phyloP scores from a whole-genome alignment of 2,888 invertebrate genomes.

The Temnothorax unifasciatus region DNA sequence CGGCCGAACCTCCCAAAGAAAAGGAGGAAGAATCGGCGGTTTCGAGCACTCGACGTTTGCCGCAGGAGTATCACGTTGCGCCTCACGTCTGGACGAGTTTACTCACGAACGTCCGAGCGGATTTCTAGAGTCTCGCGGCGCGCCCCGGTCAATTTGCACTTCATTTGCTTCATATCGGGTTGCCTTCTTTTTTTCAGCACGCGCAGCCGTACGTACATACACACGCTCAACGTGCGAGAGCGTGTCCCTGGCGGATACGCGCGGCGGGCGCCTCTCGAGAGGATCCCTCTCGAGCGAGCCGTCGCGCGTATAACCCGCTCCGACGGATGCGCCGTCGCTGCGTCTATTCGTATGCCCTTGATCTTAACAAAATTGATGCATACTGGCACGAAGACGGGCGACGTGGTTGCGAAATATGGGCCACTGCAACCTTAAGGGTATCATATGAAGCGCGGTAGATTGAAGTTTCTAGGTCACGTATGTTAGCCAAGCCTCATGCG shows the following conservation, averaged over 20 bases:
- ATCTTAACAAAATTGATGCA: constrained; percentile 35
- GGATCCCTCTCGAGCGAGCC: constrained; percentile 32
- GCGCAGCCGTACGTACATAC: constrained; percentile 72
- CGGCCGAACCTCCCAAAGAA: constrained; percentile 15
- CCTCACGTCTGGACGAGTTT: constrained; percentile 82
- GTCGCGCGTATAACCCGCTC: constrained; percentile 44
- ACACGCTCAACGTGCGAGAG: constrained; percentile 44
- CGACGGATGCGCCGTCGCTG: constrained; percentile 44
- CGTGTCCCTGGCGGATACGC: not conserved
- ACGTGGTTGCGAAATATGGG: constrained; percentile 35
- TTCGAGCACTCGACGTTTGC: constrained; percentile 67
- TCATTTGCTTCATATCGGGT: constrained; percentile 84
- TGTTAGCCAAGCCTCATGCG: not conserved
- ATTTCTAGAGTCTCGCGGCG: constrained; percentile 76
- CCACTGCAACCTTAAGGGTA: constrained; percentile 33
- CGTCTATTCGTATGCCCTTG: constrained; percentile 21
- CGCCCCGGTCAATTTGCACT: constrained; percentile 84
- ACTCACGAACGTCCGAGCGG: constrained; percentile 66
- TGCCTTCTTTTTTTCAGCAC: constrained; percentile 82
- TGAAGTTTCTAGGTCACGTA: constrained; percentile 2
- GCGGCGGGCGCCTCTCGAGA: constrained; percentile 36
- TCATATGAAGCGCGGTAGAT: constrained; percentile 40
- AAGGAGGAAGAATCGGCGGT: constrained; percentile 58
- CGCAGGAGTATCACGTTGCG: constrained; percentile 85
- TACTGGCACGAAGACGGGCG: constrained; percentile 19